Conservation (phyloP, 2,888 invertebrate genomes). For the Acanthosoma haemorrhoidale region DNA sequence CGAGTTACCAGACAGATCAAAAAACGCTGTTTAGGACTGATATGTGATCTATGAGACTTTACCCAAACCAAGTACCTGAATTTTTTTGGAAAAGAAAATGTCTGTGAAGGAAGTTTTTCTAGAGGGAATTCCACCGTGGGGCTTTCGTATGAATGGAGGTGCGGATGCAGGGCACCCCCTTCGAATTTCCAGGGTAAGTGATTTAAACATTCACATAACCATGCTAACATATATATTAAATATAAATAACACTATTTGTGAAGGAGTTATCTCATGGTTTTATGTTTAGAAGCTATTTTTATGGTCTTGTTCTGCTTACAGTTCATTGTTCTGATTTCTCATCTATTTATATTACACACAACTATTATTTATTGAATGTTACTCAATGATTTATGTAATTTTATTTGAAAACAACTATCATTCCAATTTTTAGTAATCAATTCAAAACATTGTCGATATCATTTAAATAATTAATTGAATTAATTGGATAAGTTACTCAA, state of each 20-base stretch:
- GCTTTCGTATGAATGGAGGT: conserved; percentile 83
- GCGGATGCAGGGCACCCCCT: conserved; percentile 71
- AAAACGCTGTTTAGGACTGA: conserved; percentile 18
- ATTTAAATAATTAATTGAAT: too few species aligned
- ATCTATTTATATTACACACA: background rate
- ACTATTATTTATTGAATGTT: background rate
- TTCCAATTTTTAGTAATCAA: background rate
- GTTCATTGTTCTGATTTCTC: background rate
- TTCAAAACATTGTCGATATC: too few species aligned
- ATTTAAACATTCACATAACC: background rate
- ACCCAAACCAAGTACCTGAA: conserved; percentile 26
- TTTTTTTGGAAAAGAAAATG: conserved; percentile 48
- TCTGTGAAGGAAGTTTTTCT: conserved; percentile 67
- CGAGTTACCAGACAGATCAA: conserved; percentile 29
- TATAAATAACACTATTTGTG: background rate
- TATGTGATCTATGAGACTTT: conserved; percentile 19
- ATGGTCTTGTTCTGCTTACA: background rate
- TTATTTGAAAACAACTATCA: background rate
- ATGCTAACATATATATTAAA: background rate
- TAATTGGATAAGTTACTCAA: too few species aligned
- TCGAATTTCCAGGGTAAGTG: conserved; percentile 69
- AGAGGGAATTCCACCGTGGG: conserved; percentile 81
- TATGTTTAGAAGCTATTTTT: background rate
- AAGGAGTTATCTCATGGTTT: background rate
- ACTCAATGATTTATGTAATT: background rate